Evolutionary conservation across 2,888 invertebrate species (phyloP).

Genomic region (Euspilapteryx auroguttella): DNA sequence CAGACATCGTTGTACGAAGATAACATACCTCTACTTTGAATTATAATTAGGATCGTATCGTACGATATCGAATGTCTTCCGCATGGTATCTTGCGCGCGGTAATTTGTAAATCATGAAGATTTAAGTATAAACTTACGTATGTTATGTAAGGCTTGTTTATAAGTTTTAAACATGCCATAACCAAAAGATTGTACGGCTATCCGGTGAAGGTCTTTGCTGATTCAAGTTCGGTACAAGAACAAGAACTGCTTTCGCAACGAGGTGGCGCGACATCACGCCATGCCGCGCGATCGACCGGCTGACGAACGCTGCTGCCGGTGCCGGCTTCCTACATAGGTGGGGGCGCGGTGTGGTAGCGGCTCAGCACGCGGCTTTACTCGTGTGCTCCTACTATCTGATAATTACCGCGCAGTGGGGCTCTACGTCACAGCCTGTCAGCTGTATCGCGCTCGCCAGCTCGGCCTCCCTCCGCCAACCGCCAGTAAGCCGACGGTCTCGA

Average conservation of each 20-base stretch:
- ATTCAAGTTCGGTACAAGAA: too few species aligned
- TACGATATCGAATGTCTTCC: not conserved
- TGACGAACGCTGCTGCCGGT: slow-evolving; percentile 10
- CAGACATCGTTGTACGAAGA: too few species aligned
- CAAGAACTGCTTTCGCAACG: not conserved
- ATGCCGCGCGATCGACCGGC: slow-evolving; percentile 35
- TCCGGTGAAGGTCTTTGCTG: too few species aligned
- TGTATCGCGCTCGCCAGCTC: slow-evolving; percentile 9
- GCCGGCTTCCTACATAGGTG: slow-evolving; percentile 2
- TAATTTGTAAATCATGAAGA: too few species aligned
- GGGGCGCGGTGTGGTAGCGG: slow-evolving; percentile 7
- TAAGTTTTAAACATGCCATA: too few species aligned
- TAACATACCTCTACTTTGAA: too few species aligned
- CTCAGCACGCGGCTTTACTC: slow-evolving; percentile 8
- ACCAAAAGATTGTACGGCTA: too few species aligned
- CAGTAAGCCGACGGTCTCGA: slow-evolving; percentile 32
- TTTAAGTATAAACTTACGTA: too few species aligned
- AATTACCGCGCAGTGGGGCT: not conserved
- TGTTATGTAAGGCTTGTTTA: too few species aligned
- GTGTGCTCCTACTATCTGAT: too few species aligned
- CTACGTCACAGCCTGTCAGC: slow-evolving; percentile 30
- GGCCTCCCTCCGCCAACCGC: not conserved
- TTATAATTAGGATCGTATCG: too few species aligned
- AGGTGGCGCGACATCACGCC: slow-evolving; percentile 32
- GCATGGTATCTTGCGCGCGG: not conserved